These are phyloP conservation scores for Poecilia latipinna DNA, from an alignment of 2,113 vertebrate genomes.

Conservation along the genomic window DNA sequence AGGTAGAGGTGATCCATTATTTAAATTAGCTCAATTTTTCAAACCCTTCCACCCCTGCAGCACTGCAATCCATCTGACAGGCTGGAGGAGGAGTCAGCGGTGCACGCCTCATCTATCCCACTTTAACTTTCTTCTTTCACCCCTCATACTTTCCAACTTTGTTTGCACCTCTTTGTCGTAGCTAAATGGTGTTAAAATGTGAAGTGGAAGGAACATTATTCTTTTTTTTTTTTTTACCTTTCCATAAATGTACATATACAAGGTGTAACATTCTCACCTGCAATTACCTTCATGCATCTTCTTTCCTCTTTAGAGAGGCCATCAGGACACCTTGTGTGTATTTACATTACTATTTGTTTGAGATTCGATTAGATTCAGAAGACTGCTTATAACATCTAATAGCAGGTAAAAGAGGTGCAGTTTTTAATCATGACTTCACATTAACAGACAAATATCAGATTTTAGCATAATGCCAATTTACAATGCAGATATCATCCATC, in stretches of 20 bases:
- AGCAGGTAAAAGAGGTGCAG: too few species aligned
- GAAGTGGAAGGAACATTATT: not conserved
- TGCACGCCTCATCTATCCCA: not conserved
- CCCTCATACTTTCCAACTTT: not conserved
- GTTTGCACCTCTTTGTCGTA: not conserved
- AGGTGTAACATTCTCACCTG: not conserved
- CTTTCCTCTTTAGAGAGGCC: too few species aligned
- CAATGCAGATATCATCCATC: too few species aligned
- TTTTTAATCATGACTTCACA: too few species aligned
- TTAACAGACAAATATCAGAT: too few species aligned
- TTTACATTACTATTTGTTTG: too few species aligned
- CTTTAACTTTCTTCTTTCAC: not conserved
- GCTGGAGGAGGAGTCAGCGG: constrained; percentile 21
- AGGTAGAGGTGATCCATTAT: constrained; percentile 64
- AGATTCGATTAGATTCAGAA: too few species aligned
- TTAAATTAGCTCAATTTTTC: constrained; percentile 64
- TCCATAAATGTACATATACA: not conserved
- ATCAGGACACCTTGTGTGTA: too few species aligned
- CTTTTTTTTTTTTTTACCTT: not conserved
- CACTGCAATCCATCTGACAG: constrained; percentile 37
- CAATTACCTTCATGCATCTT: too few species aligned
- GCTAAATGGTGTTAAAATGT: not conserved
- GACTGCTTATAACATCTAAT: too few species aligned
- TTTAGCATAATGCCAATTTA: too few species aligned
- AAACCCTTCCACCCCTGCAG: constrained; percentile 42